These are phyloP conservation scores for Diprion similis DNA, from an alignment of 1,140 invertebrate species.

Conservation along the genomic window DNA sequence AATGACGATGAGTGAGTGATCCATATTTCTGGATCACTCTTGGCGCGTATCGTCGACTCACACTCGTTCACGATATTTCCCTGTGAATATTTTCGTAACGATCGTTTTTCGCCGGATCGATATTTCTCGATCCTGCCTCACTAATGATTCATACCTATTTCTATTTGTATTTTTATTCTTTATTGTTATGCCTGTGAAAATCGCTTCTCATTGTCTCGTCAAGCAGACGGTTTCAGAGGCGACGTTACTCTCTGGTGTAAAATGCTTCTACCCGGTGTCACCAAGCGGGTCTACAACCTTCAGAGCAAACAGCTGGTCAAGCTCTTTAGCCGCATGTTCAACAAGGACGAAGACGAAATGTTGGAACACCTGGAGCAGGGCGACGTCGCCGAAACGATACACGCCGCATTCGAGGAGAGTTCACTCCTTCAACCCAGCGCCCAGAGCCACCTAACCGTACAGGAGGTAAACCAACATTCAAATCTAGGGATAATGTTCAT, in stretches of 20 bases:
- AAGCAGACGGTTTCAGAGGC: conserved; percentile 74
- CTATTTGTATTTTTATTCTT: not conserved
- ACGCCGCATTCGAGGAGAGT: conserved; percentile 79
- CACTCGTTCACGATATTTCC: not conserved
- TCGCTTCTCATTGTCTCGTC: not conserved
- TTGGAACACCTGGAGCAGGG: conserved; percentile 85
- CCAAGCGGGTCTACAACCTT: conserved; percentile 88
- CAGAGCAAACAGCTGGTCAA: conserved; percentile 92
- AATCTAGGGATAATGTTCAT: too few relatives aligned
- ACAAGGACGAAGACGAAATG: conserved; percentile 80
- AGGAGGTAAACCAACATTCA: conserved; percentile 64
- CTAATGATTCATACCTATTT: too few relatives aligned
- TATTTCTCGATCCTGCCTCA: too few relatives aligned
- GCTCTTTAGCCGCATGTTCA: conserved; percentile 83
- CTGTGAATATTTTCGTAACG: conserved; percentile 15
- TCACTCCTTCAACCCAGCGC: conserved; percentile 64
- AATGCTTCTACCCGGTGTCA: conserved; percentile 81
- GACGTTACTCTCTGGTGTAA: conserved; percentile 85
- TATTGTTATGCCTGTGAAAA: too few relatives aligned
- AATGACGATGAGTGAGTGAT: not conserved
- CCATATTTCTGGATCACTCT: not conserved
- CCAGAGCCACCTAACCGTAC: conserved; percentile 77
- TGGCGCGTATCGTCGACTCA: not conserved
- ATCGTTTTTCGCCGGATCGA: not conserved
- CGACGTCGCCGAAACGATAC: conserved; percentile 89